Conservation (phyloP, 2,797 vertebrate genomes). For the Pachyuromys duprasi region DNA sequence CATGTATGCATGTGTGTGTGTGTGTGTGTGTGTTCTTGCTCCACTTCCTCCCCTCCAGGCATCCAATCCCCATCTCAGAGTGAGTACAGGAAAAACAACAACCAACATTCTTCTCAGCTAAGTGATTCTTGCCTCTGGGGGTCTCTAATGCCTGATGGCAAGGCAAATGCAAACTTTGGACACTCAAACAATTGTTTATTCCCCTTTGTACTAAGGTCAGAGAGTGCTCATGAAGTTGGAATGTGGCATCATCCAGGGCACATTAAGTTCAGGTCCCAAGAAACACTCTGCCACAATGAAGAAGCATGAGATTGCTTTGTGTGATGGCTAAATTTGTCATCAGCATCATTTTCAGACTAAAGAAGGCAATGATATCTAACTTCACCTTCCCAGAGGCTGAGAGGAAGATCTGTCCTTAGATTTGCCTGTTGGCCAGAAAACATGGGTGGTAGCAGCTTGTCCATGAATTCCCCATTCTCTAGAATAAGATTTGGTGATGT, state of each 20-base stretch:
- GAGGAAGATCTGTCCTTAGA: conserved; percentile 75
- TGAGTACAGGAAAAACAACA: conserved; percentile 58
- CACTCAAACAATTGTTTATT: neutral
- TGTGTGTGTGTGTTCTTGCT: conserved; percentile 51
- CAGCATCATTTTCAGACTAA: conserved; percentile 27
- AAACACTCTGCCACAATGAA: neutral
- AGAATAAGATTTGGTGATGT: conserved; percentile 67
- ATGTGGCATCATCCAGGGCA: neutral
- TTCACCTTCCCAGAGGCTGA: conserved; percentile 44
- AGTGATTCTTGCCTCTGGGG: conserved; percentile 56
- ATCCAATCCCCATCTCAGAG: conserved; percentile 62
- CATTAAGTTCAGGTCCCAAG: neutral
- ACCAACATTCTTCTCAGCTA: conserved; percentile 47
- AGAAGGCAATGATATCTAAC: conserved; percentile 10
- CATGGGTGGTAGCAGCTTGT: conserved; percentile 76
- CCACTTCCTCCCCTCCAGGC: conserved; percentile 9
- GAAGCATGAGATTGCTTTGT: neutral
- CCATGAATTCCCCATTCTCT: conserved; percentile 57
- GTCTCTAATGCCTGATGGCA: conserved; percentile 19
- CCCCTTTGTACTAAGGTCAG: neutral
- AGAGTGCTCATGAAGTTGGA: neutral
- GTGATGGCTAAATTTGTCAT: conserved; percentile 34
- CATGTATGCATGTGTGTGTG: conserved; percentile 44
- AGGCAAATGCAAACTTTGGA: conserved; percentile 56
- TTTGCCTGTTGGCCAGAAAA: conserved; percentile 79